Evolutionary conservation across 2,113 vertebrate genomes (phyloP), one percentile per base, ranked within the genome.

Genomic region (Solea senegalensis): DNA sequence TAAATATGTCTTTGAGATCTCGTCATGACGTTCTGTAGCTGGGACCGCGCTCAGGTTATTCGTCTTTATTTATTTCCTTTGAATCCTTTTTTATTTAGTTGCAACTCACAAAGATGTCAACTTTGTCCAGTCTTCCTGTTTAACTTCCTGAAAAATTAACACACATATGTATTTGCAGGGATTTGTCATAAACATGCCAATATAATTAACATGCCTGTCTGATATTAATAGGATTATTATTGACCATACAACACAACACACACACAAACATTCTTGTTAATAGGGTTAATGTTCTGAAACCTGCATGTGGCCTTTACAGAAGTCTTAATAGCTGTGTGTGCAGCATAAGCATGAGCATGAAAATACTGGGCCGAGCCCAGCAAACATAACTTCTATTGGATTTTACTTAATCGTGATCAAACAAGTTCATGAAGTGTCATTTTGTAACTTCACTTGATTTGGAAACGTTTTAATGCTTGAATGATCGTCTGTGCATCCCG

Each of bases 271-370:
- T 58, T 78, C 75, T 71, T 63, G 62, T 79, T 77, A 54, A 65
- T 72, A 69, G 59, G 56, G 74, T 59, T 60, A 53, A 79, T 70
- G 75, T 74, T 86, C 69, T 76, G 16, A 87, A 88, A 86, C 77
- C 77, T 92, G 88, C 91, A 91, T 92, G 91, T 92, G 89, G 90
- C 88, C 88, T 91, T 90, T 84, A 77, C 60, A 53, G 5, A 76
- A 80, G 72, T 90, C 78, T 74, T 84, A 87, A 68, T 80, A 84
- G 85, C 83, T 85, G 67, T 66, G 58, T 85, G 68, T 86, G 50
- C 86, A 88, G 83, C 85, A 41, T 77, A 59, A 84, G 90, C 91
- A 90, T 92, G 89, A 85, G 85, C 90, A 92, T 89, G 86, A 69
- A 69, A 78, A 80, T 69, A 79, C 56, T 71, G 70, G 82, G 76